A percentile compares a stretch with the other conserved stretches of the same genome.
Evolutionary conservation across 2,888 invertebrate species (phyloP).

Genomic region (Crepidodera aurea): DNA sequence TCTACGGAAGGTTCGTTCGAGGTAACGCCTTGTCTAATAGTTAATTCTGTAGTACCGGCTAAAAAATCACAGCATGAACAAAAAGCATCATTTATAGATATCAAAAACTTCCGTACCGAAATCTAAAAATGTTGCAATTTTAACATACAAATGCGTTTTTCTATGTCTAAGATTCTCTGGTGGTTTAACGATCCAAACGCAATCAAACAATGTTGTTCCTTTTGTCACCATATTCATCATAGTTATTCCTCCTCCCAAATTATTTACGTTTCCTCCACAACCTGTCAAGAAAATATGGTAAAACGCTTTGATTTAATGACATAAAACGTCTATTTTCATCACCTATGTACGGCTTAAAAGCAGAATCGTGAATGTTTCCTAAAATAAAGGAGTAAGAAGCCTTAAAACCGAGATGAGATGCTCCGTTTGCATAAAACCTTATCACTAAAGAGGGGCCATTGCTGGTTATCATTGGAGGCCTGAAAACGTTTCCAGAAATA

Average conservation of each 20-base stretch:
- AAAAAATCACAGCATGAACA: too few relatives aligned
- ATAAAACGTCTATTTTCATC: too few relatives aligned
- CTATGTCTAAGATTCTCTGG: constrained; percentile 70
- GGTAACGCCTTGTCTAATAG: constrained; percentile 73
- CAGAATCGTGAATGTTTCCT: constrained; percentile 41
- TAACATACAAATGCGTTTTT: constrained; percentile 73
- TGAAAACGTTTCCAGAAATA: constrained; percentile 71
- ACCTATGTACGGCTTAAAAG: constrained; percentile 47
- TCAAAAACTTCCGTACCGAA: constrained; percentile 51
- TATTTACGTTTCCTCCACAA: constrained; percentile 76
- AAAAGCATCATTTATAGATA: too few relatives aligned
- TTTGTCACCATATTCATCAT: constrained; percentile 76
- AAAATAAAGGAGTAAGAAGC: constrained; percentile 63
- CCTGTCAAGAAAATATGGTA: constrained; percentile 60
- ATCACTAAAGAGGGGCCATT: constrained; percentile 70
- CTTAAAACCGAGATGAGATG: constrained; percentile 71
- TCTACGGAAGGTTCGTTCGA: constrained; percentile 70
- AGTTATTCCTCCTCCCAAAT: constrained; percentile 75
- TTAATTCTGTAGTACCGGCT: constrained; percentile 70
- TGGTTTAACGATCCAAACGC: constrained; percentile 76
- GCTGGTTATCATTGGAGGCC: constrained; percentile 73
- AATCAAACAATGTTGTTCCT: constrained; percentile 70
- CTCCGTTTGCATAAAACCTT: constrained; percentile 76
- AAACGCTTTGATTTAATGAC: too few relatives aligned
- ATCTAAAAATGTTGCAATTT: constrained; percentile 56